phyloP scores from a whole-genome alignment of 2,888 invertebrate species.

The Keiferia lycopersicella region DNA sequence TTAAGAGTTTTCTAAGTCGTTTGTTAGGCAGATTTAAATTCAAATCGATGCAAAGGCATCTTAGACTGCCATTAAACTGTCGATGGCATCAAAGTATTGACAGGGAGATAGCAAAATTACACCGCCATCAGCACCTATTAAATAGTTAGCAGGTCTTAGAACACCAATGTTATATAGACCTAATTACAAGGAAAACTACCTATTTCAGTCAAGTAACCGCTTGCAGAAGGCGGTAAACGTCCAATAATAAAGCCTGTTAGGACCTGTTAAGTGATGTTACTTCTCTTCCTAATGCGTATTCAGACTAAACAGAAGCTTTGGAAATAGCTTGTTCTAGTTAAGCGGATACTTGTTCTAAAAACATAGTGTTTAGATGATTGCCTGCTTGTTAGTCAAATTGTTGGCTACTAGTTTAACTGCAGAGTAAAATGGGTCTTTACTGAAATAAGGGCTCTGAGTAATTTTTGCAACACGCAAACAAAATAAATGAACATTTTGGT shows the following conservation, averaged over 20 bases:
- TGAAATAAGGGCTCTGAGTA: no score
- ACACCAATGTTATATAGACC: background rate
- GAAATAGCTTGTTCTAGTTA: no score
- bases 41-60: conserved; percentile 13
- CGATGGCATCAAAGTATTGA: conserved; percentile 18
- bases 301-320: background rate
- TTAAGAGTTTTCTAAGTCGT: conserved; percentile 5
- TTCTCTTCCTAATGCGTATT: background rate
- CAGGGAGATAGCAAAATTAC: conserved; percentile 21
- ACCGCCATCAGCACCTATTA: conserved; percentile 17
- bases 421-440: no score
- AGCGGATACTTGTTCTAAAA: no score
- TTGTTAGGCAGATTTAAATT: conserved; percentile 15
- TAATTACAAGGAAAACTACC: conserved; percentile 5
- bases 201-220: conserved; percentile 14
- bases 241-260: background rate
- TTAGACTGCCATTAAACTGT: conserved; percentile 18
- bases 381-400: no score
- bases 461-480: no score
- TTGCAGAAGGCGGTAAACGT: conserved; percentile 10
- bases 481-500: no score
- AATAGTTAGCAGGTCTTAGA: background rate
- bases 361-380: no score
- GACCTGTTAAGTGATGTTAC: background rate
- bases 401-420: no score